These are phyloP conservation scores for Holocentrus rufus DNA, from an alignment of 2,797 vertebrate genomes.

Conservation along the genomic window DNA sequence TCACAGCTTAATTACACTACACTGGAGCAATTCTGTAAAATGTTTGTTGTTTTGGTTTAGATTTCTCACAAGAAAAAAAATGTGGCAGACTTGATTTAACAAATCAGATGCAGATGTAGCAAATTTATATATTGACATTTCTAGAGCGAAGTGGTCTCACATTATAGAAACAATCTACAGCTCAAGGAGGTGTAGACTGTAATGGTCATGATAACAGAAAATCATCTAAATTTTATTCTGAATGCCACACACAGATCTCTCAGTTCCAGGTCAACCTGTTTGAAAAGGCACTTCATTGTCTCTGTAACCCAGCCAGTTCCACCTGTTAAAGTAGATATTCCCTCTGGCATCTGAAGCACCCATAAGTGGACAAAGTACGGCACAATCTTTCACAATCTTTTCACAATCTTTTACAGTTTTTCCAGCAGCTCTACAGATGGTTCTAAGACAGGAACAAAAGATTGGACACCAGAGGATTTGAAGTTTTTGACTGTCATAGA, in stretches of 20 bases:
- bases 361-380: slow-evolving; percentile 29
- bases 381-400: too few species aligned
- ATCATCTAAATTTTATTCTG: neutral
- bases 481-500: slow-evolving; percentile 22
- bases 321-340: slow-evolving; percentile 42
- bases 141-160: neutral
- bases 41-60: neutral
- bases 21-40: neutral
- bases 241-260: slow-evolving; percentile 1
- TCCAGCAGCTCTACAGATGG: slow-evolving; percentile 18
- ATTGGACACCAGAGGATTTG: slow-evolving; percentile 30
- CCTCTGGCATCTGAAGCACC: slow-evolving; percentile 29
- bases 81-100: neutral
- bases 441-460: slow-evolving; percentile 26
- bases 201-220: slow-evolving; percentile 14
- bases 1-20: neutral
- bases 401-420: neutral
- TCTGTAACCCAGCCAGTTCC: slow-evolving; percentile 20
- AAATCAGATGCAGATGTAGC: neutral
- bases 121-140: slow-evolving; percentile 6
- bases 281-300: slow-evolving; percentile 47
- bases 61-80: neutral
- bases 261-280: slow-evolving; percentile 28
- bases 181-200: neutral
- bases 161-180: neutral